Evolutionary conservation across 2,888 invertebrate species (phyloP), one percentile per base, ranked within the genome.

Genomic region (Idaea biselata): DNA sequence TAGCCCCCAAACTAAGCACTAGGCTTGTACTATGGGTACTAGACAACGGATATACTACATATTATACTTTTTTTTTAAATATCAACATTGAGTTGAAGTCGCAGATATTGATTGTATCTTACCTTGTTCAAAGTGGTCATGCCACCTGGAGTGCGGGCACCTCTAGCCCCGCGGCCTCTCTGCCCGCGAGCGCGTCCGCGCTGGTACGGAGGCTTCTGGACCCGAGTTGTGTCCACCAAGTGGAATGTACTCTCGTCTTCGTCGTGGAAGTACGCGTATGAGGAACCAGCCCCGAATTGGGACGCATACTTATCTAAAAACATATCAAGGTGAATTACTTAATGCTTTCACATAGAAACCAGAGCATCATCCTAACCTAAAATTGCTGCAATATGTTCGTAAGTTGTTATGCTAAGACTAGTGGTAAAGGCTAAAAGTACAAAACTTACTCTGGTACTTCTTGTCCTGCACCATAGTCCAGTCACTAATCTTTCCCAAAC

Each of bases 201-300:
- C 84, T 99, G 99, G 88, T 99, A 99, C 16, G 97, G 96, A 3
- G 97, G 97, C 80, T 97, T 97, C 78, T 97, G 97, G 1, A 97
- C 95, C 44, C 97, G 94, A 0, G 98, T 96, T 0, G 98, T 98
- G 81, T 99, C 99, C 73, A 99, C 99, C 91, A 99, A 93, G 86
- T 99, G 99, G 95, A 99, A 99, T 60, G 98, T 97, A 72, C 97
- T 97, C 86, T 99, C 99, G 83, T 99, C 99, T 84, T 99, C 99
- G 77, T 99, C 99, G 78, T 99, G 99, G 84, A 97, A 98, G 87
- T 99, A 99, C 0, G 99, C 98, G 88, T 99, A 99, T 77, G 99
- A 99, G 79, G 96, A 98, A 58, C 98, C 98, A 72, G 97, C 97
- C 63, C 97, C 98, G 88, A 98, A 98, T 75, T 97, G 96, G 4